These are phyloP conservation scores for Psittacula derbiana DNA, from an alignment of 2,797 vertebrate species.

Conservation along the genomic window DNA sequence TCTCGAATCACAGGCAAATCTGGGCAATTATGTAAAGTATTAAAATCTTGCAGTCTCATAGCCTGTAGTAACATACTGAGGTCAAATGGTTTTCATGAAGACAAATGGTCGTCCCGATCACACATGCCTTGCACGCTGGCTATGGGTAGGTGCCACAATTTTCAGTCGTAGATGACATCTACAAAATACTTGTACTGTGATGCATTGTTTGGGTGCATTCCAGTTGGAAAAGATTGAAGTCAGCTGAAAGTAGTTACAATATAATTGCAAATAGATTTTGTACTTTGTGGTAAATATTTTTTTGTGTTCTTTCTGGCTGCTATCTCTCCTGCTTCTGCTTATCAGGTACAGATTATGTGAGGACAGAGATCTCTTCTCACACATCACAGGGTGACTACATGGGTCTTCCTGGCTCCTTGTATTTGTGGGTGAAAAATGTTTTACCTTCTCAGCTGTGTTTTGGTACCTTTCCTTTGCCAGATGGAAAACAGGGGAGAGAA, in stretches of 20 bases:
- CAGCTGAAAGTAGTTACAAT: constrained; percentile 48
- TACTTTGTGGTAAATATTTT: constrained; percentile 9
- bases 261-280: constrained; percentile 13
- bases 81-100: constrained; percentile 35
- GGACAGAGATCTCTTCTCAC: neutral
- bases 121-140: neutral
- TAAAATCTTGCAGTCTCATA: constrained; percentile 43
- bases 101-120: neutral
- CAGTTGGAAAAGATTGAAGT: constrained; percentile 18
- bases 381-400: neutral
- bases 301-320: neutral
- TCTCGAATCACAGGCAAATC: constrained; percentile 36
- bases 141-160: neutral
- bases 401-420: neutral
- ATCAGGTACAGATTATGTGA: neutral
- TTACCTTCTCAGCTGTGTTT: neutral
- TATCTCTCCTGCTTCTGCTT: neutral
- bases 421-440: neutral
- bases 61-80: constrained; percentile 20
- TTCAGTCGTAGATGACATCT: constrained; percentile 3
- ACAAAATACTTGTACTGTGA: neutral
- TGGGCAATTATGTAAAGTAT: constrained; percentile 58
- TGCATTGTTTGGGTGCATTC: constrained; percentile 46
- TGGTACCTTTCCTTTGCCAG: neutral
- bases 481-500: neutral